These are phyloP conservation scores for Rhinogobio ventralis DNA, from an alignment of 2,797 vertebrate species.

Conservation along the genomic window DNA sequence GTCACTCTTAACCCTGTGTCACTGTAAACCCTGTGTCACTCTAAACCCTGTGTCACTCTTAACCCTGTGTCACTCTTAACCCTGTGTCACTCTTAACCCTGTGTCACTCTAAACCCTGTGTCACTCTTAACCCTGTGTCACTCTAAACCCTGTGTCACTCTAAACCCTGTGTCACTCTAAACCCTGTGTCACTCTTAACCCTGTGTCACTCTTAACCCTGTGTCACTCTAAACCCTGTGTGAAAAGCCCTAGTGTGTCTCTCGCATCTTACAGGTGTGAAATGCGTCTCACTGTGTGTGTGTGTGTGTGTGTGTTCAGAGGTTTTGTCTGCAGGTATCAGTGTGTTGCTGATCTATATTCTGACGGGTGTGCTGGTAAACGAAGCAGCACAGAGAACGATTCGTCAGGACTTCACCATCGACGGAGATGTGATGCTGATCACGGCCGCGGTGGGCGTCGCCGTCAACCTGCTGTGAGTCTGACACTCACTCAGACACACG, in stretches of 20 bases:
- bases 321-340: slow-evolving; percentile 93
- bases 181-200: no score
- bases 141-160: no score
- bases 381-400: slow-evolving; percentile 95
- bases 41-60: no score
- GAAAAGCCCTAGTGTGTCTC: neutral
- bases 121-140: no score
- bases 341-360: slow-evolving; percentile 91
- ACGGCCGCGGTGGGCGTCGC: slow-evolving; percentile 95
- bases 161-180: no score
- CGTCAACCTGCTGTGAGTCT: slow-evolving; percentile 92
- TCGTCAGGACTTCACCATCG: slow-evolving; percentile 91
- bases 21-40: no score
- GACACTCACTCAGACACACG: fast-evolving
- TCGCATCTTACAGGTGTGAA: neutral
- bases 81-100: no score
- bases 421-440: slow-evolving; percentile 98
- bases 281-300: neutral
- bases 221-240: neutral
- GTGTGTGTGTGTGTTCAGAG: slow-evolving; percentile 78
- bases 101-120: no score
- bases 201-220: no score
- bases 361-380: slow-evolving; percentile 89
- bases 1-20: no score
- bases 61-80: no score